Evolutionary conservation across 2,797 vertebrate species (phyloP), one percentile per base, ranked within the genome.

Genomic region (Onychomys torridus): DNA sequence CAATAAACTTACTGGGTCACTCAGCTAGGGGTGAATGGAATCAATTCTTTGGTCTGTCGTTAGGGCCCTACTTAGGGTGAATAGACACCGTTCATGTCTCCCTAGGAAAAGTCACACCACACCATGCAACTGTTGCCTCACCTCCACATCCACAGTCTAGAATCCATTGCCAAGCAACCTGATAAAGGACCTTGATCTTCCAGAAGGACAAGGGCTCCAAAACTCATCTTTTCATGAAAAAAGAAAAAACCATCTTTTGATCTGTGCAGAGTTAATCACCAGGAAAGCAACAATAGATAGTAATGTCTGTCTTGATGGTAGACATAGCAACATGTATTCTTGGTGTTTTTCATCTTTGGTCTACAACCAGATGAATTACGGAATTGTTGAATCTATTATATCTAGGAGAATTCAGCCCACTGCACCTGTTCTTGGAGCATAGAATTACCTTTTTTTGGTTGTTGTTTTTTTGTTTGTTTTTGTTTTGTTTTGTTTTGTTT

Each of bases 121-220:
- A 40, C 17, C 73, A n/a, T 59, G 2, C 16, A 88, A 94, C 27
- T 90, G 19, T 29, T 19, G 87, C 89, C 93, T 95, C 29, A 9
- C 37, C 17, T 37, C 37, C 21, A 67, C 34, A 81, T 57, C 91
- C 34, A 73, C n/a, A 46, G 25, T 90, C 73, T 77, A 75, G n/a
- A 92, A 37, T n/a, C 43, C 40, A 67, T 82, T 67, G 34, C 79
- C 25, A 81, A 49, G 61, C 69, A 91, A 73, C 23, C 27, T 79
- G 82, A 89, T 32, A 78, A 95, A 95, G n/a, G 6, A 93, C 10
- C 10, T 77, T 85, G 65, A 32, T 19, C 90, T 94, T 83, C 40
- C 13, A 21, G 49, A 87, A 65, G 94, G 73, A 81, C 63, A 94
- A 61, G 37, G 2, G n/a, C n/a, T 89, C n/a, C n/a, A 52, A 85